Evolutionary conservation across 1,140 invertebrate genomes (phyloP).

Genomic region (Globodera rostochiensis): DNA sequence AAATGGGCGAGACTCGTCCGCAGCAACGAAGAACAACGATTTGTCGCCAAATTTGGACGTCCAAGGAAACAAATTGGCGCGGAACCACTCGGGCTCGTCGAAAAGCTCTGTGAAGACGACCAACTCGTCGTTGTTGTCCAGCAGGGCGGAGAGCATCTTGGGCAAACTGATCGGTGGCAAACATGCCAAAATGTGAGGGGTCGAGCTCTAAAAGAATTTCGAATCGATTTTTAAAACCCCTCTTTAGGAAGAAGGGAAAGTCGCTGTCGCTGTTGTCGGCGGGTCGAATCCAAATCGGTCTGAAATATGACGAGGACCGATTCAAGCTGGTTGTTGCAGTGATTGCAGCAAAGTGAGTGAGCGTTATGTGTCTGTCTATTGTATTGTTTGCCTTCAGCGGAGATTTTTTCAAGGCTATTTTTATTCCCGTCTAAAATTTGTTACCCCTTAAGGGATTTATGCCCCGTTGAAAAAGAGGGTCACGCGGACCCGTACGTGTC

Average conservation of each 20-base stretch:
- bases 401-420: constrained; percentile 1
- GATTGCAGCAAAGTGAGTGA: constrained; percentile 37
- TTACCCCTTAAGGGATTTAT: constrained; percentile 34
- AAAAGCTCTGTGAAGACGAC: neutral
- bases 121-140: neutral
- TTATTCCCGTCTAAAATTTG: too few species aligned
- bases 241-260: neutral
- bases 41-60: neutral
- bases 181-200: constrained; percentile 19
- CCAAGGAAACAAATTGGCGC: constrained; percentile 3
- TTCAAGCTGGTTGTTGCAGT: constrained; percentile 52
- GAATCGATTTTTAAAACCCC: neutral
- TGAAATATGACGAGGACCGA: constrained; percentile 50
- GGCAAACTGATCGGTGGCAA: constrained; percentile 23
- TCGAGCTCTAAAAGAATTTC: too few species aligned
- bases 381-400: too few species aligned
- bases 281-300: constrained; percentile 45
- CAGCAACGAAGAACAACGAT: neutral
- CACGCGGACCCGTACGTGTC: constrained; percentile 49
- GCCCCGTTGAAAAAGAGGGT: constrained; percentile 48
- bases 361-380: constrained; percentile 5
- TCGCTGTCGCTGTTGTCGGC: constrained; percentile 8
- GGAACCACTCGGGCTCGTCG: constrained; percentile 5
- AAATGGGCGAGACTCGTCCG: neutral
- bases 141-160: constrained; percentile 24